Base-by-base conservation (phyloP, 2,888 invertebrate species). In the Agrilus mali region DNA sequence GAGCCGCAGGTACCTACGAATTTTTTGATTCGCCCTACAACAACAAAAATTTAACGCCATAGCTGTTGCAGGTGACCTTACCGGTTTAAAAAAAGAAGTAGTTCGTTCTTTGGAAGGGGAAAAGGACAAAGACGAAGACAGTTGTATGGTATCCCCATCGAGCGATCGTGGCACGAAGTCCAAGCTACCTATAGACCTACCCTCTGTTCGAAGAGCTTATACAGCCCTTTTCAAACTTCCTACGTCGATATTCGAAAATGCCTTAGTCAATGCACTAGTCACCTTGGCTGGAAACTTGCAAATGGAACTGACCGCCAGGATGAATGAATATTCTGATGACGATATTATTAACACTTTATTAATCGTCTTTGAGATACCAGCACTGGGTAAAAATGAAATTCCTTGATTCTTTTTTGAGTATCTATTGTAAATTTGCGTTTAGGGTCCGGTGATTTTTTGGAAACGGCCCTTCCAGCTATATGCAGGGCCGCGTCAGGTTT, bases 41-140 rank as follows among this genome's bases (percentile, higher is more conserved):
- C 6, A 20, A 4, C 7, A 5, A 20, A 20, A 20, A 3, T 20
- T 6, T 20, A 4, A 20, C 5, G 4, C 20, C 3, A 20, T 6
- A 36, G 8, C 27, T 43, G 36, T 63, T 42, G 46, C 63, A 44
- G 64, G 64, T 43, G 71, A 74, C 50, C 64, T 78, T 2, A 67
- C 68, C 36, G 71, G 70, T 50, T 60, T 77, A 46, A 79, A 78
- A 55, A 85, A 85, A 60, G 84, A 86, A 65, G 80, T 82, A 49
- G 71, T 81, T n/a, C 68, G 82, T 41, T 74, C 78, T 7, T 65
- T 83, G 45, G 83, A 84, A 61, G 80, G 78, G 41, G 90, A 92
- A 61, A 77, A 80, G 50, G 92, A 93, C 55, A 92, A 92, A 67
- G 92, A 92, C 60, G 81, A 84, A 55, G 90, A 92, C 57, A 80